Conservation (phyloP, 2,888 invertebrate species). For the Drosophila anomelani region DNA sequence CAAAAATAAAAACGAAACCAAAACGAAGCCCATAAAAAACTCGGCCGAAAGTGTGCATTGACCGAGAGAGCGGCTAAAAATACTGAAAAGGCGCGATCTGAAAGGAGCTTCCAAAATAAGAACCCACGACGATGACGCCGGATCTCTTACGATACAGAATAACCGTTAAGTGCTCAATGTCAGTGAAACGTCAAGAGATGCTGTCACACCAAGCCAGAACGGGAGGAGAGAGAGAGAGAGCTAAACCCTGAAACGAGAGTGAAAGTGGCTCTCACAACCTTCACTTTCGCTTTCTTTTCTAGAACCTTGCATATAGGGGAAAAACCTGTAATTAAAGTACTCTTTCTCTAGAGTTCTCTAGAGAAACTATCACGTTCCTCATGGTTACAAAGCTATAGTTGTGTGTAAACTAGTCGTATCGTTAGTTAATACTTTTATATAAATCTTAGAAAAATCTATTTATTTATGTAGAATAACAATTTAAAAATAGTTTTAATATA, state of each 20-base stretch:
- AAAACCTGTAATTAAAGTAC: not conserved
- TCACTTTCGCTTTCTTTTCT: conserved; percentile 4
- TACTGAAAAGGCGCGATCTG: conserved; percentile 34
- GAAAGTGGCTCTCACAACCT: conserved; percentile 9
- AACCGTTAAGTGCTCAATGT: conserved; percentile 68
- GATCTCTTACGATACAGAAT: conserved; percentile 50
- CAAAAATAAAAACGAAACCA: conserved; percentile 22
- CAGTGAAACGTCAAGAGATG: conserved; percentile 59
- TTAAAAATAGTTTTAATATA: not conserved
- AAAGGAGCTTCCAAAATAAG: conserved; percentile 58
- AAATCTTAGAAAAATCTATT: not conserved
- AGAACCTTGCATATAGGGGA: not conserved
- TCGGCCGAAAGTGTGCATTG: conserved; percentile 76
- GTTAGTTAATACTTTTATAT: not conserved
- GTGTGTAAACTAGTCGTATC: not conserved
- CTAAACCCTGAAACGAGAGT: conserved; percentile 16
- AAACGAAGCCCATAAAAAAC: conserved; percentile 51
- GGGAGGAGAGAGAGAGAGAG: conserved; percentile 16
- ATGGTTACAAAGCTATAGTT: not conserved
- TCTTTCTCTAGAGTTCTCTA: not conserved
- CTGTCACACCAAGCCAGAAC: conserved; percentile 12
- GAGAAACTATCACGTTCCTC: too few species aligned
- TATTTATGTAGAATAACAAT: not conserved
- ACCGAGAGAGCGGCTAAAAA: conserved; percentile 59
- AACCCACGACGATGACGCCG: conserved; percentile 52